Percentiles rank a stretch among this genome's conserved stretches.
phyloP scores from a whole-genome alignment of 2,113 vertebrate species.

The Lynx canadensis region DNA sequence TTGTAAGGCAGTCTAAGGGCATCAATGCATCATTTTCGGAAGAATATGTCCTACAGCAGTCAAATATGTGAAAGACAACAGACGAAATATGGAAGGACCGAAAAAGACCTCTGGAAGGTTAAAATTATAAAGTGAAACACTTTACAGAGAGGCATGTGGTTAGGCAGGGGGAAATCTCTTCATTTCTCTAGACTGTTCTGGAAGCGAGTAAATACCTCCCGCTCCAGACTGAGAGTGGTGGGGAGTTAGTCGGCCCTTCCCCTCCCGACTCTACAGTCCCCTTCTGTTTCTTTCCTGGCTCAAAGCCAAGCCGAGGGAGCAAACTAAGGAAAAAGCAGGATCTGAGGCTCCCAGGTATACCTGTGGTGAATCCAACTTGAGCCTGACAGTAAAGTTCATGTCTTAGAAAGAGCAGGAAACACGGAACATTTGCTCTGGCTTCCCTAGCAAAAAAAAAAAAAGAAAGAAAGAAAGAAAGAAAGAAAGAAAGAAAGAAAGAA shows the following conservation, averaged over 20 bases:
- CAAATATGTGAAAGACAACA: background rate
- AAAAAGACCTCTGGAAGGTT: background rate
- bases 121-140: background rate
- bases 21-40: background rate
- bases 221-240: background rate
- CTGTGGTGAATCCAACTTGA: background rate
- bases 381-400: background rate
- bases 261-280: fast-evolving
- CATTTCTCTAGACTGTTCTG: background rate
- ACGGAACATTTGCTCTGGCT: background rate
- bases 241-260: background rate
- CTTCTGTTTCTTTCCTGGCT: background rate
- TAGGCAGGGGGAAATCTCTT: background rate
- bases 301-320: background rate
- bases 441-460: background rate
- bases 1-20: background rate
- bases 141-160: fast-evolving
- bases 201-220: background rate
- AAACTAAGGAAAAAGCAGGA: background rate
- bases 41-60: background rate
- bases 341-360: background rate
- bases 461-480: background rate
- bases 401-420: background rate
- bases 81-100: background rate
- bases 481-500: background rate